Evolutionary conservation across 2,888 invertebrate species (phyloP), one percentile per base, ranked within the genome.

Genomic region (Asteroscopus sphinx): DNA sequence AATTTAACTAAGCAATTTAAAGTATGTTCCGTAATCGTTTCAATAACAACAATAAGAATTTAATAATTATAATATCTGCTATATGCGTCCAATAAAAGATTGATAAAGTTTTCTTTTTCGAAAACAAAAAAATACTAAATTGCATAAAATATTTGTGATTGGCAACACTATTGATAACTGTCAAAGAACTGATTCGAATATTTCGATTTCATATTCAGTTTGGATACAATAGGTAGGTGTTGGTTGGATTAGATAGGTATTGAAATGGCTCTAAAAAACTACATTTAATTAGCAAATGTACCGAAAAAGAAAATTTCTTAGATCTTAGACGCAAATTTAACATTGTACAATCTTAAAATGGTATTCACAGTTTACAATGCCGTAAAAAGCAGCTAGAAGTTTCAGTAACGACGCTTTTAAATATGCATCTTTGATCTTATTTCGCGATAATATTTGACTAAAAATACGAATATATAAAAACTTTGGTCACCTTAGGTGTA

Each of bases 401-500:
- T 21, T 21, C 21, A 21, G 6, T 21, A 4, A 21, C 21, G 4
- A 21, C 28, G 15, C 13, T 42, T 41, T 40, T 11, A 36, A 32
- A 9, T n/a, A n/a, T 21, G n/a, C 21, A 21, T 15, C 4, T n/a
- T n/a, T n/a, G n/a, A n/a, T n/a, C n/a, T 40, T 39, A 7, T 39
- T 39, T 40, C 7, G 15, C 12, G 9, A 32, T 21, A 11, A 36
- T 42, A 42, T 46, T 56, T 41, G 13, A 16, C 25, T 36, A 12
- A 46, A 41, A 35, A 40, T 11, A 16, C 16, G 35, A 42, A 32
- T 35, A 25, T 30, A n/a, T 35, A 21, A 30, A 13, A 51, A 15
- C 13, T 30, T 13, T 9, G 45, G 30, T 53, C 49, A 70, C 49
- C 33, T 32, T 54, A 48, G 60, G 73, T 61, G 72, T 71, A 62